Conservation (phyloP, 2,888 invertebrate species). For the Apamea crenata region DNA sequence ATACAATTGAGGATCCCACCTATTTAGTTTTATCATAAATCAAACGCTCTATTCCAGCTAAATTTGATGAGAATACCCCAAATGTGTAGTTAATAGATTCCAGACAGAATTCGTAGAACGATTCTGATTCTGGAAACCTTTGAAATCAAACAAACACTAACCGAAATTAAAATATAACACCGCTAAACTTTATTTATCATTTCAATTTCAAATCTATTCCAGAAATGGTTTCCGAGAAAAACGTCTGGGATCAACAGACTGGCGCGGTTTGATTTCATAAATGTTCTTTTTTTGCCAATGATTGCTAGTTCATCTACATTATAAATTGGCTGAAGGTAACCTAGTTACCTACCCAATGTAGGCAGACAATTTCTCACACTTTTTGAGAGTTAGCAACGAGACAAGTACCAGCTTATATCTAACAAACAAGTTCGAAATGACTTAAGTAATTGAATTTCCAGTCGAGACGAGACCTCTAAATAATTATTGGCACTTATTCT, state of each 20-base stretch:
- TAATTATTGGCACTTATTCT: constrained; percentile 54
- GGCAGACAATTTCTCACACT: not conserved
- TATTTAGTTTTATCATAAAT: constrained; percentile 8
- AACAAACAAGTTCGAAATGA: constrained; percentile 59
- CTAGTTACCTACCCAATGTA: not conserved
- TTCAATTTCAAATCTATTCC: not conserved
- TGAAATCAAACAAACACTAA: constrained; percentile 11
- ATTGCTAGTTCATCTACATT: not conserved
- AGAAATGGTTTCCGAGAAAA: not conserved
- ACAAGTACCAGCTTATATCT: constrained; percentile 42
- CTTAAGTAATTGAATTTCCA: constrained; percentile 58
- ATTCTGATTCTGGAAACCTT: constrained; percentile 15
- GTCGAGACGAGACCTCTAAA: constrained; percentile 46
- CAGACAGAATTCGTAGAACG: not conserved
- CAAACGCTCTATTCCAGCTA: constrained; percentile 1
- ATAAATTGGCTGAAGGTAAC: not conserved
- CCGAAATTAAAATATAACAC: not conserved
- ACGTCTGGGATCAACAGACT: not conserved
- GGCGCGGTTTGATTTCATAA: not conserved
- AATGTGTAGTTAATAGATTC: constrained; percentile 11
- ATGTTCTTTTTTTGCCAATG: not conserved
- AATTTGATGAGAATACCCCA: constrained; percentile 5
- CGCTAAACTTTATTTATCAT: not conserved
- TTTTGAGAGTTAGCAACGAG: constrained; percentile 16
- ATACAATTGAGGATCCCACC: not conserved